Conservation (phyloP, 2,797 vertebrate species). For the Anabacerthia variegaticeps region DNA sequence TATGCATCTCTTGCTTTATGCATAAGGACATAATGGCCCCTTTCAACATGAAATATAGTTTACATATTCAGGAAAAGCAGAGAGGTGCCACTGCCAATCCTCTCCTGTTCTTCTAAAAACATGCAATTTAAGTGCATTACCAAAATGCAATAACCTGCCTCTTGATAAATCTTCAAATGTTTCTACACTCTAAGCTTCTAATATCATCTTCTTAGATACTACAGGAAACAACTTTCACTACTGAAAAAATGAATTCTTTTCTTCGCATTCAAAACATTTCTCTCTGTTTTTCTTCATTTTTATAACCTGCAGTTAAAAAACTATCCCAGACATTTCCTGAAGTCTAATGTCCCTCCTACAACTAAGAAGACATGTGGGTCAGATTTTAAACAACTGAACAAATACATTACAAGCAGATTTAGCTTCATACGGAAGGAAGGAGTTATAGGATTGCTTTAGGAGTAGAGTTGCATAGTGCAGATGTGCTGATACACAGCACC, state of each 20-base stretch:
- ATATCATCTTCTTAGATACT: background rate
- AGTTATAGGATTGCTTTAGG: background rate
- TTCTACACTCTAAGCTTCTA: background rate
- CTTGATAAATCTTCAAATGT: background rate
- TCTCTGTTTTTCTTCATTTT: background rate
- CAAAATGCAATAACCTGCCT: background rate
- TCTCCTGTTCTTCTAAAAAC: background rate
- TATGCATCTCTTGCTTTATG: background rate
- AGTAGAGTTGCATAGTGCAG: background rate
- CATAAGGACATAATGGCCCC: background rate
- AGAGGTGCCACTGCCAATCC: background rate
- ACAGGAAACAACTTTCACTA: background rate
- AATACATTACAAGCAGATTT: background rate
- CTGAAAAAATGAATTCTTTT: background rate
- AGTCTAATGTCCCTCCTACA: background rate
- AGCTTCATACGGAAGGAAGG: background rate
- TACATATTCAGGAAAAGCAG: background rate
- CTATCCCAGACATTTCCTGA: background rate
- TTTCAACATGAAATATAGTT: background rate
- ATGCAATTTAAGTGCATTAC: background rate
- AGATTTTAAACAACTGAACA: background rate
- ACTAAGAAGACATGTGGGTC: rapidly evolving
- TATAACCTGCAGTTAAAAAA: background rate
- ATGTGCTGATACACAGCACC: background rate
- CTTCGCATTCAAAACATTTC: background rate